Base-by-base conservation (phyloP, 2,888 invertebrate genomes). In the Litoditis marina region DNA sequence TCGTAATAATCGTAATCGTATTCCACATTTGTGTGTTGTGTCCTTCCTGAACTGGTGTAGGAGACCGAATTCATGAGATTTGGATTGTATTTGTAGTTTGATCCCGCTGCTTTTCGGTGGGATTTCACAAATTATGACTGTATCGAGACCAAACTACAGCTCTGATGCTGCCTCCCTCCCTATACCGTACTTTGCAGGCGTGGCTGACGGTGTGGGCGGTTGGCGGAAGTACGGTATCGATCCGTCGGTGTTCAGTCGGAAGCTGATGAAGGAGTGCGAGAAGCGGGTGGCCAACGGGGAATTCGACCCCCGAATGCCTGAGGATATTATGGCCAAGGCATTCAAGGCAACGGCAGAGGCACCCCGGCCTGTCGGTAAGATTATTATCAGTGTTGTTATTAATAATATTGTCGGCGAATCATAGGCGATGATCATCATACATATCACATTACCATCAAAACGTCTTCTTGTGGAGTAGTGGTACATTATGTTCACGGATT, bases 181-280 rank as follows among this genome's bases (percentile, higher is more conserved):
- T n/a, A n/a, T 22, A 11, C 13, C 13, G 19, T 16, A 47, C 49
- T 27, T 62, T 76, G 25, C 82, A 94, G 96, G 95, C 83, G 94
- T 96, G 77, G 96, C 96, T 65, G 96, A 96, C 85, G 96, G 96
- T 71, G 96, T 96, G 59, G 96, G 96, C 60, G 96, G 96, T 56
- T 96, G 96, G 96, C 88, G 94, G 81, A 91, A 91, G 70, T 94
- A 95, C 84, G 96, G 95, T 56, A 91, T 96, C 76, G 95, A 96
- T 85, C 95, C 96, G 1, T 94, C 95, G 56, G 91, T 91, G 84
- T 96, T 96, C 86, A 93, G 95, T 8, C 89, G 90, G 70, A 91
- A 92, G 82, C 87, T 96, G 77, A 95, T 96, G 96, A 89, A 88
- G 88, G 89, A 79, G 88, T 76, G 76, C 60, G 74, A 76, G 46